Base-by-base conservation (phyloP, 2,888 invertebrate species). In the Amphipyra tragopoginis region DNA sequence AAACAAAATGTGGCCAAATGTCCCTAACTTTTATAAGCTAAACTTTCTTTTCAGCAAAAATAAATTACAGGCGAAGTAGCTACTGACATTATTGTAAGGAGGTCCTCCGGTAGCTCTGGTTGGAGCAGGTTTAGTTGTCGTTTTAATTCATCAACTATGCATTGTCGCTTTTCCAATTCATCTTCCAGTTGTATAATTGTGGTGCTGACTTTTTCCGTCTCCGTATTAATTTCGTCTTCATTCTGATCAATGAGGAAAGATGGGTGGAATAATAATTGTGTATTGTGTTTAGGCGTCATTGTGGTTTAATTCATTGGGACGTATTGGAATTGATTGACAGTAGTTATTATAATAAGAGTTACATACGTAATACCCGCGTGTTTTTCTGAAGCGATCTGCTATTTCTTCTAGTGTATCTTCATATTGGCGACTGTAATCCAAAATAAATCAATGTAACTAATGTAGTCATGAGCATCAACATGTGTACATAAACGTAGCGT, bases 321-420 rank as follows among this genome's bases (percentile, higher is more conserved):
- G 5, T 29, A 29, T 29, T 29, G 29, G 29, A 29, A 21, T 29
- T 29, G 2, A 29, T 7, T 29, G 2, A 29, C 5, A 7, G 29
- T 29, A 33, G 33, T 4, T 4, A 9, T 5, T 29, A 7, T 10
- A 36, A 36, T 7, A 52, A 47, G 56, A 59, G 5, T 60, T 54
- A 88, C 92, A 76, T 83, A 92, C 92, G 59, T 89, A 90, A 76
- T 84, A 90, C 2, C 76, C 75, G 3, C 81, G 82, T 7, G 88
- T 83, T 58, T 77, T 83, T 44, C 90, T 85, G 61, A 90, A 91
- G 38, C 86, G 82, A 14, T 90, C 86, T 1, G 91, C 87, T 75
- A 87, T 90, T 62, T 87, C 87, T 53, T 82, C 77, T 39, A 92
- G 71, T 3, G 79, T 79, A 57, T 89, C 87, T 80, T 91, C 90